Evolutionary conservation across 1,140 invertebrate species (phyloP).

Genomic region (Sinella curviseta): DNA sequence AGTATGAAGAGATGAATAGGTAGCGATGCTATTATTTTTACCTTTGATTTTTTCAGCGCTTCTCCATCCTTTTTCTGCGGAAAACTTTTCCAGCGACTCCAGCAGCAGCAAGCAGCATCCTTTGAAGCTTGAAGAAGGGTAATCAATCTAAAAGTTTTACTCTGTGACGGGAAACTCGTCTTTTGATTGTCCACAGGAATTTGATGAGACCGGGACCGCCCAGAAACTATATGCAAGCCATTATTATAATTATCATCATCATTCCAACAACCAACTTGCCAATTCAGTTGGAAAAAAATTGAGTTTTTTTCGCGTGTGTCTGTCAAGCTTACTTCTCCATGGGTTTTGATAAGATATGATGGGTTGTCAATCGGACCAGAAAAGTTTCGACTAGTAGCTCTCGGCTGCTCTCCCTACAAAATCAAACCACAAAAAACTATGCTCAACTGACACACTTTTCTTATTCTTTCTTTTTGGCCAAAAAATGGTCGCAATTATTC

Average conservation of each 20-base stretch:
- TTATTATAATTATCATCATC: neutral
- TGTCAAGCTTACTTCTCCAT: conserved; percentile 73
- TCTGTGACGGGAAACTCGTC: conserved; percentile 99
- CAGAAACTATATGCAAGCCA: conserved; percentile 68
- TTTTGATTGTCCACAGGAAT: conserved; percentile 85
- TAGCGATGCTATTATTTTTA: too few relatives aligned
- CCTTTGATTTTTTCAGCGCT: conserved; percentile 89
- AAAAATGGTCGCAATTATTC: neutral
- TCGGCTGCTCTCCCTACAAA: conserved; percentile 93
- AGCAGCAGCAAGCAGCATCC: conserved; percentile 84
- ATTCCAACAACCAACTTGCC: neutral
- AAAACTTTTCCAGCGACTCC: conserved; percentile 85
- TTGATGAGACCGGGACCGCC: conserved; percentile 75
- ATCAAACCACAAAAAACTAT: conserved; percentile 29
- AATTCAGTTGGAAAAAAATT: too few relatives aligned
- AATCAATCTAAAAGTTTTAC: conserved; percentile 90
- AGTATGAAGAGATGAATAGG: too few relatives aligned
- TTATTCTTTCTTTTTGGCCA: too few relatives aligned
- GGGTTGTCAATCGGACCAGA: conserved; percentile 86
- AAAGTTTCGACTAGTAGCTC: conserved; percentile 99
- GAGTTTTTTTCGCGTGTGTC: too few relatives aligned
- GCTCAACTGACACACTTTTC: neutral
- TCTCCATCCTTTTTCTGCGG: conserved; percentile 88
- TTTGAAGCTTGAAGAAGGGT: conserved; percentile 91
- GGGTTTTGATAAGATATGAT: conserved; percentile 96